Evolutionary conservation across 2,113 vertebrate species (phyloP).

Genomic region (Prolemur simus): DNA sequence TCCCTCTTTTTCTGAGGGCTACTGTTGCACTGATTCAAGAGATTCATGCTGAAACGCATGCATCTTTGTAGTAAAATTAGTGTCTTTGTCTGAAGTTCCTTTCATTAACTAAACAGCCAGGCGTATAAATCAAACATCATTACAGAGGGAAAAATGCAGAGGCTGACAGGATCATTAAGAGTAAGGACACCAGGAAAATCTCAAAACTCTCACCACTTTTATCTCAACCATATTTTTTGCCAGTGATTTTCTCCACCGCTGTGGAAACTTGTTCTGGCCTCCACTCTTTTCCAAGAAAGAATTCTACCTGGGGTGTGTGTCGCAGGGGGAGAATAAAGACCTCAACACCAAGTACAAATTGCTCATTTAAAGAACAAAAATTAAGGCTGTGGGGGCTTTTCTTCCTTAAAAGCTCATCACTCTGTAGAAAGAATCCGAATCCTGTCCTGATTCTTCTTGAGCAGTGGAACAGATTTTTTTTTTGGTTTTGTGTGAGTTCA

Average conservation of each 20-base stretch:
- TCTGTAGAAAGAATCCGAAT: constrained; percentile 74
- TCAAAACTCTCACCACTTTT: not conserved
- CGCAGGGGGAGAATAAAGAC: constrained; percentile 6
- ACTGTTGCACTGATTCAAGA: not conserved
- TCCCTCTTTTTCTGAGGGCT: not conserved
- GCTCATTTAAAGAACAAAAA: constrained; percentile 62
- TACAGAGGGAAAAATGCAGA: not conserved
- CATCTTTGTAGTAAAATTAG: not conserved
- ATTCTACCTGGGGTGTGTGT: not conserved
- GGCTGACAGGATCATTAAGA: not conserved
- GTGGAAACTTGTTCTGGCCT: constrained; percentile 13
- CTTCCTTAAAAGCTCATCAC: constrained; percentile 55
- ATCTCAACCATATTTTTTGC: constrained; percentile 43
- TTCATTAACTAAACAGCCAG: not conserved
- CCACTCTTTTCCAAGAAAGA: not conserved
- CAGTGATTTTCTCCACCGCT: constrained; percentile 42
- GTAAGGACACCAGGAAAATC: constrained; percentile 48
- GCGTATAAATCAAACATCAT: constrained; percentile 6
- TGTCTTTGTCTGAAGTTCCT: constrained; percentile 41
- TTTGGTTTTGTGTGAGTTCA: constrained; percentile 73
- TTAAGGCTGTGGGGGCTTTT: constrained; percentile 38
- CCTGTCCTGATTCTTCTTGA: constrained; percentile 75
- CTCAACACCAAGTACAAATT: constrained; percentile 64
- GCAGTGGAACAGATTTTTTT: constrained; percentile 55
- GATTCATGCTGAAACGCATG: not conserved